A percentile compares a stretch with the other conserved stretches of the same genome.
Evolutionary conservation across 2,797 vertebrate genomes (phyloP).

Genomic region (Botia almorhae): DNA sequence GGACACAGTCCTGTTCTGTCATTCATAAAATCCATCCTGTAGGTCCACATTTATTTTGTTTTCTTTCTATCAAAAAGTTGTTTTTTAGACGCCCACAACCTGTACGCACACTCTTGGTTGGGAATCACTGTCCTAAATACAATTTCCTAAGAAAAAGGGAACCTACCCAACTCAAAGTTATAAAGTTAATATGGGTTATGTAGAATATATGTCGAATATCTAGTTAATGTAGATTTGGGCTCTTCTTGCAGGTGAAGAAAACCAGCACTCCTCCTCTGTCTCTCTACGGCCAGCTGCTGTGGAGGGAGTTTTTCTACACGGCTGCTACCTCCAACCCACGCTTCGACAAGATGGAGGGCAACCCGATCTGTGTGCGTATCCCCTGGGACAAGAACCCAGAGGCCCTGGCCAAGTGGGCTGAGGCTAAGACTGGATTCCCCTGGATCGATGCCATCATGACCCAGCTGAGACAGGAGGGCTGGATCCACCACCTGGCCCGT

Average conservation of each 20-base stretch:
- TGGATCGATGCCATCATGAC: constrained; percentile 99
- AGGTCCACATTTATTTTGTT: too few relatives aligned
- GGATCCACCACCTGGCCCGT: constrained; percentile 94
- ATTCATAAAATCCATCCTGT: background rate
- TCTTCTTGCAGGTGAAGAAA: constrained; percentile 76
- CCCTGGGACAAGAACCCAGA: constrained; percentile 80
- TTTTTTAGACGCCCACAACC: too few relatives aligned
- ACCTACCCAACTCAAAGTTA: too few relatives aligned
- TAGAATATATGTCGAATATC: background rate
- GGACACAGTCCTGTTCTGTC: background rate
- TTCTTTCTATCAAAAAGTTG: too few relatives aligned
- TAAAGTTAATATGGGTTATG: too few relatives aligned
- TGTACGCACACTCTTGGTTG: too few relatives aligned
- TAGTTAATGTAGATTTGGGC: background rate
- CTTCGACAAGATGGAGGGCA: constrained; percentile 82
- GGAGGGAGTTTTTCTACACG: constrained; percentile 82
- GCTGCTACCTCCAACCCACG: constrained; percentile 79
- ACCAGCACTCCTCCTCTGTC: constrained; percentile 79
- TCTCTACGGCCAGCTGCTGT: constrained; percentile 79
- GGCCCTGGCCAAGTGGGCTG: constrained; percentile 79
- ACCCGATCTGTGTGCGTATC: constrained; percentile 80
- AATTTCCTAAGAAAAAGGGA: too few relatives aligned
- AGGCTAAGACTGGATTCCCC: constrained; percentile 85
- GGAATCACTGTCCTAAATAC: too few relatives aligned
- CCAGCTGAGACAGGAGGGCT: constrained; percentile 93